Evolutionary conservation across 2,797 vertebrate genomes (phyloP), one percentile per base, ranked within the genome.

Genomic region (Cossypha polioptera): DNA sequence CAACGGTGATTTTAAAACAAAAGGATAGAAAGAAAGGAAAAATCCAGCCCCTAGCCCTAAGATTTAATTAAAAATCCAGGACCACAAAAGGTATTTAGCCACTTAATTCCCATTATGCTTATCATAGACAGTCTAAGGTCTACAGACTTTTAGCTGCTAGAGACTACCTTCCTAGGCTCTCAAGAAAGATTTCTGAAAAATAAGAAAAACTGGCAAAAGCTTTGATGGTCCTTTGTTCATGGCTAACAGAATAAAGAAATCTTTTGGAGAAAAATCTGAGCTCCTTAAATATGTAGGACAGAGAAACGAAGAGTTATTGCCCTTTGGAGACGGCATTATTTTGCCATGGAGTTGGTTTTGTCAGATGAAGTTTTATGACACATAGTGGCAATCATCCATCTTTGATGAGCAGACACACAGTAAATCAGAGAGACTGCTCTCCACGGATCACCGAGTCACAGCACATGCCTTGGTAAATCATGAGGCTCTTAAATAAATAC

Each of bases 191-290:
- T 84, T 84, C 75, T 88, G 43, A 88, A 88, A 92, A 88, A 45
- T 43, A 47, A 90, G 58, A 68, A 62, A 86, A 78, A 33, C 25
- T 4, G 28, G 51, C 47, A 78, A 86, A 79, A 76, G 38, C 80
- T 92, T 93, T 91, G 80, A 76, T 66, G 47, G 38, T 25, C 55
- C 38, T 96, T 94, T 96, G 92, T 88, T 96, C 88, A 47, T 28
- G 76, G 53, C 43, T 75, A 93, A 83, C n/a, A 86, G 55, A 87
- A 88, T 74, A 94, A 96, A 94, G 88, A 95, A 94, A 96, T 93
- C 93, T 97, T 97, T 97, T 53, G 81, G 89, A 93, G 86, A 86
- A 96, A 97, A 96, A 94, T 89, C 68, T 13, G 88, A 95, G 94
- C 74, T 95, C 75, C 80, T 91, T 75, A 92, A 90, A 79, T 76